Base-by-base conservation (phyloP, 1,140 invertebrate species). In the Euschistus heros region DNA sequence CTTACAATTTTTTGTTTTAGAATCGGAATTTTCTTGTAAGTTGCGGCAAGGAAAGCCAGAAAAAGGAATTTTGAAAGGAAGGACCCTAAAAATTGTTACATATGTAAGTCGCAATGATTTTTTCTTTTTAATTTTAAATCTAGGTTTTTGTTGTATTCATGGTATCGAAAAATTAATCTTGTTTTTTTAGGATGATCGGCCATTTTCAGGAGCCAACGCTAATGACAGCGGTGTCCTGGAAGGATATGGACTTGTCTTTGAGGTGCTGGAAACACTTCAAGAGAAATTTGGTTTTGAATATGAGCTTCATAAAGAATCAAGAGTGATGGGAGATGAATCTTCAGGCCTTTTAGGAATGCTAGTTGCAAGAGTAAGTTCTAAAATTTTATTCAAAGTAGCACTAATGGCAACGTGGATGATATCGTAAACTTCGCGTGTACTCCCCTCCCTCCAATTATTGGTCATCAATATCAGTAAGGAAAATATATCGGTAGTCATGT, bases 261-360 rank as follows among this genome's bases (percentile, higher is more conserved):
- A 84, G 42, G 75, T 91, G 33, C 73, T 92, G 0, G 73, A 87
- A n/a, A 80, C 88, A 18, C 74, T 91, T 1, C 77, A 79, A 50
- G 68, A 82, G 54, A 84, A 83, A 71, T 85, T 83, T 67, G 85
- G 86, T 66, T 90, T 91, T 62, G 86, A 82, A 0, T 89, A 86
- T 65, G 81, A 82, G 10, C 78, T 90, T 0, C 70, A 84, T 0
- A 68, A 80, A 42, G 85, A 87, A 0, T 76, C 77, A 17, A 81
- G 85, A 67, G 73, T 76, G 8, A 75, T 84, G 64, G 77, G 81
- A 1, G 76, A 78, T 55, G 76, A 77, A 15, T 77, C 79, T n/a
- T 76, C 76, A 17, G 82, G 84, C 14, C 76, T 87, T 50, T 75
- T 89, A 44, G 76, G 81, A 62, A 76, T 84, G 63, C 71, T 87